phyloP scores from a whole-genome alignment of 2,797 vertebrate species.

The Hapalemur alaotrensis region DNA sequence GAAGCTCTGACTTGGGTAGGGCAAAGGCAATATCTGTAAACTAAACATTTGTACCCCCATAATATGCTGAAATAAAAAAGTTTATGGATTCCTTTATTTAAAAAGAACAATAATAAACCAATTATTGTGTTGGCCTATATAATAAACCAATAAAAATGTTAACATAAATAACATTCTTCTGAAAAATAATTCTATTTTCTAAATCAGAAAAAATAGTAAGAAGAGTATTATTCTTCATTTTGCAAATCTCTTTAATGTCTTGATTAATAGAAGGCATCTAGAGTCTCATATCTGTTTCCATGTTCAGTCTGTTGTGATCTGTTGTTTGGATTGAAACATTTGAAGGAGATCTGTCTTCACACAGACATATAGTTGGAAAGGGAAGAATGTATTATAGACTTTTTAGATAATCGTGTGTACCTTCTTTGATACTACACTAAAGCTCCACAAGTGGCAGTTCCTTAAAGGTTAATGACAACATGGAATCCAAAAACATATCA shows the following conservation, averaged over 20 bases:
- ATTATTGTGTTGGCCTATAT: not conserved
- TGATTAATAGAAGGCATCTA: not conserved
- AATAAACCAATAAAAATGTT: not conserved
- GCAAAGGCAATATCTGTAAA: too few relatives aligned
- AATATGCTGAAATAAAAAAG: not conserved
- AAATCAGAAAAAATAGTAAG: not conserved
- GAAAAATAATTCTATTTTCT: conserved; percentile 9
- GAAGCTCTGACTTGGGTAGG: too few relatives aligned
- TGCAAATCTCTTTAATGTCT: not conserved
- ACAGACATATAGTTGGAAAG: not conserved
- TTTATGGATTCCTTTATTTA: not conserved
- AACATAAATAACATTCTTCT: conserved; percentile 35
- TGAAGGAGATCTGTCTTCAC: not conserved
- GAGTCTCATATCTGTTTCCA: not conserved
- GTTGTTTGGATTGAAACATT: not conserved
- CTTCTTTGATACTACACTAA: not conserved
- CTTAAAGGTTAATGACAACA: not conserved
- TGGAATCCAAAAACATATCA: not conserved
- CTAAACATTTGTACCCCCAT: too few relatives aligned
- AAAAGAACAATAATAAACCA: not conserved
- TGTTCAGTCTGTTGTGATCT: not conserved
- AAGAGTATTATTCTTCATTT: not conserved
- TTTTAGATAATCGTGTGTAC: not conserved
- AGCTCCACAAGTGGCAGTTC: not conserved
- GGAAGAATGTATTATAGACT: not conserved